Base-by-base conservation (phyloP, 2,888 invertebrate genomes). In the Thera britannica region DNA sequence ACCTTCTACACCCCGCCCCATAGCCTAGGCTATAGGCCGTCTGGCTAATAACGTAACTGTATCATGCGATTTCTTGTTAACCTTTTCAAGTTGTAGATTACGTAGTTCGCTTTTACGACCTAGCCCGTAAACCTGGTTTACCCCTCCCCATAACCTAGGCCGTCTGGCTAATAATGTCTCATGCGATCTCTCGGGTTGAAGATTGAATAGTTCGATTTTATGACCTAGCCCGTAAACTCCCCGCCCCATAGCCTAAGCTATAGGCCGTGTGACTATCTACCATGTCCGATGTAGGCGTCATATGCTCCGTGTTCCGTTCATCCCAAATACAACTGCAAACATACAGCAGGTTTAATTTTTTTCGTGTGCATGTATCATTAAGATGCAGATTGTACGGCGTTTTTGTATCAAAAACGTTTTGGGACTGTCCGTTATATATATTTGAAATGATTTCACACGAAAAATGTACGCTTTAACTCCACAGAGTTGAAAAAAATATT, bases 321-420 rank as follows among this genome's bases (percentile, higher is more conserved):
- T 57, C 64, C 62, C 65, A 69, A 52, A 65, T 62, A 62, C 11
- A 66, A 72, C 70, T 72, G 72, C 61, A 65, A 68, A 68, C 54
- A 67, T 65, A 69, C 67, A 67, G 61, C 57, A 64, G 63, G 58
- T 58, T 65, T 62, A 62, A 11, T 65, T 64, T 38, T 64, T 55
- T 49, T 64, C 52, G 9, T 54, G n/a, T 58, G 36, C 54, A 59
- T 59, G 49, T 46, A 60, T 34, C 48, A 3, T 49, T 49, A 12
- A 55, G 90, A 85, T 82, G 85, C 89, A 90, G 91, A 90, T 23
- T 90, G 87, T 81, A 81, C 87, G 87, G 84, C 52, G 2, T 9
- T 34, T 49, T 49, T 7, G 34, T 9, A 8, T 34, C 2, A 52
- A 34, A 52, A 52, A 52, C 52, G 1, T 52, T 46, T 46, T 52